Evolutionary conservation across 2,113 vertebrate species (phyloP).

Genomic region (Machaerirhynchus nigripectus): DNA sequence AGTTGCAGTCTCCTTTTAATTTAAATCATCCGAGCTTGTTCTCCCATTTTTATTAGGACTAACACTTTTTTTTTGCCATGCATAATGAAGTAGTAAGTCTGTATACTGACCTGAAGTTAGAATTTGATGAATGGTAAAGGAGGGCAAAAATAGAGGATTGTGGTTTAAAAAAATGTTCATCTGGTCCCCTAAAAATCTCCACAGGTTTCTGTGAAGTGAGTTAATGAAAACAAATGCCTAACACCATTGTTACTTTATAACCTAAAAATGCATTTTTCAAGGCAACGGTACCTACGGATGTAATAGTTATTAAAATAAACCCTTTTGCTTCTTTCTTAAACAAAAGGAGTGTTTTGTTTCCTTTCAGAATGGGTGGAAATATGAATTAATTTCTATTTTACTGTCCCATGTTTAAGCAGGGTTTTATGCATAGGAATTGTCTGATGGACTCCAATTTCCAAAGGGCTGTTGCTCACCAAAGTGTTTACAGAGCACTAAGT

Average conservation of each 20-base stretch:
- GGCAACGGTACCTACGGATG: rapidly evolving
- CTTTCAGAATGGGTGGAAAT: not conserved
- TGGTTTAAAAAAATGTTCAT: not conserved
- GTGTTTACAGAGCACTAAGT: not conserved
- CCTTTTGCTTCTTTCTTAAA: not conserved
- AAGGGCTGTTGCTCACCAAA: not conserved
- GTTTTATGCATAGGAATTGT: not conserved
- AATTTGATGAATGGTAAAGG: not conserved
- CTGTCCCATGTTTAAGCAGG: not conserved
- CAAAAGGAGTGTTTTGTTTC: not conserved
- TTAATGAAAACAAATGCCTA: not conserved
- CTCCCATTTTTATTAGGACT: not conserved
- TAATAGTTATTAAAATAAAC: not conserved
- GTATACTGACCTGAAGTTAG: not conserved
- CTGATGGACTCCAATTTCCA: not conserved
- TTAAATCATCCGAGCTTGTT: not conserved
- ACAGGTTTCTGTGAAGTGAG: not conserved
- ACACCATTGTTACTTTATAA: not conserved
- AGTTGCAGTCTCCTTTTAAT: not conserved
- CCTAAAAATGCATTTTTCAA: not conserved
- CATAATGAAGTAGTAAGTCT: too few relatives aligned
- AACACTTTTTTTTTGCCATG: not conserved
- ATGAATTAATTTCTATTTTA: not conserved
- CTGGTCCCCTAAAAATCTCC: not conserved
- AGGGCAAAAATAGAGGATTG: not conserved